A percentile compares a stretch with the other conserved stretches of the same genome.
Conservation (phyloP, 92 coral and sea anemone species). For the Parazoanthus darwini region DNA sequence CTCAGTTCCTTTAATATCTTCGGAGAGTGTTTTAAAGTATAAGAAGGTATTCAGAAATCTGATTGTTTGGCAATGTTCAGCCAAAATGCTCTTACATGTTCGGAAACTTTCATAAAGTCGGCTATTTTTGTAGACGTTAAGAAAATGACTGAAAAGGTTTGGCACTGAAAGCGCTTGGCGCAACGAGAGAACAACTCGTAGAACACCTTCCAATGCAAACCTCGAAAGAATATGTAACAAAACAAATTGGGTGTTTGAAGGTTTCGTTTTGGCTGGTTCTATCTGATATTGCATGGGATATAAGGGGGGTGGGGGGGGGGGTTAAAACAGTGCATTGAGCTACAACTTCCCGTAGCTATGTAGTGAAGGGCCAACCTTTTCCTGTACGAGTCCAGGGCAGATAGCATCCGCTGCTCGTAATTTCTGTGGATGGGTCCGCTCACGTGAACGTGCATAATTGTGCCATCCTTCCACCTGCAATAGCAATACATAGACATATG, state of each 20-base stretch:
- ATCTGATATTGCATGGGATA: too few species aligned
- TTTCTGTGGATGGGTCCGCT: slow-evolving; percentile 97
- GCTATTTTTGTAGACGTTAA: neutral
- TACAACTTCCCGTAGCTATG: too few species aligned
- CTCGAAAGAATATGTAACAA: neutral
- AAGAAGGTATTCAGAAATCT: too few species aligned
- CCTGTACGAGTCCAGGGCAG: slow-evolving; percentile 88
- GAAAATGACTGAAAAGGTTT: too few species aligned
- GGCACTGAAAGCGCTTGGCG: neutral
- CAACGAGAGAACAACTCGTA: neutral
- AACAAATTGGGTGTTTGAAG: too few species aligned
- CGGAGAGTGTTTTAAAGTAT: neutral
- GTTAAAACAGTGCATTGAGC: too few species aligned
- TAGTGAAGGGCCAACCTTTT: slow-evolving; percentile 63
- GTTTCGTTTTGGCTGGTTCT: neutral
- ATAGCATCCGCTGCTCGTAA: slow-evolving; percentile 84
- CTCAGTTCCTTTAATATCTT: too few species aligned
- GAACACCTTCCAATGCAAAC: neutral
- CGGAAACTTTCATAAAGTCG: neutral
- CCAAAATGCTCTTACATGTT: neutral
- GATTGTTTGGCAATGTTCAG: too few species aligned
- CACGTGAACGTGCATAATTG: slow-evolving; percentile 92
- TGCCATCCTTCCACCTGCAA: slow-evolving; percentile 92
- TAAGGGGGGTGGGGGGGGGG: too few species aligned
- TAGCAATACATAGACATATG: too few species aligned